phyloP scores from a whole-genome alignment of 2,888 invertebrate genomes.

The Antitype chi region DNA sequence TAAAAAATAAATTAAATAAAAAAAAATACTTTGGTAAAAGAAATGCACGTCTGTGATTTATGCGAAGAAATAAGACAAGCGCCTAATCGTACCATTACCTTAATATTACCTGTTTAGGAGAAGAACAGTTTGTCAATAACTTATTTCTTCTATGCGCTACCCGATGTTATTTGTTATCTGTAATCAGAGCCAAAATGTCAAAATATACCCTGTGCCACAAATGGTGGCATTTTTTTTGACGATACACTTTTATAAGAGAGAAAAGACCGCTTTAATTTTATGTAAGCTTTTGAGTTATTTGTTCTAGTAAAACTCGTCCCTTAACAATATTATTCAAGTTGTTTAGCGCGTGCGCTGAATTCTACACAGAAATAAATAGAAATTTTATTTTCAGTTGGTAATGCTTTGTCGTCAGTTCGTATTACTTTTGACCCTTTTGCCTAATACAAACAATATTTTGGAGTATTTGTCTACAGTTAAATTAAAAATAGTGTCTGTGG shows the following conservation, averaged over 20 bases:
- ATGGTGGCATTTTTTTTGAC: neutral
- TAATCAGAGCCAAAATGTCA: neutral
- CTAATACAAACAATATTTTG: neutral
- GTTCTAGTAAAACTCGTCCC: neutral
- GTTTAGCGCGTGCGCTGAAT: neutral
- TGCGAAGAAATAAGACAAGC: too few relatives aligned
- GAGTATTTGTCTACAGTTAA: neutral
- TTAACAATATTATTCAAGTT: neutral
- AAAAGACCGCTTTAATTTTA: neutral
- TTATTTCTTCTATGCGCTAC: neutral
- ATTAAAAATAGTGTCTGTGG: neutral
- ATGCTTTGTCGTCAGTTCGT: neutral
- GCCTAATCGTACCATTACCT: neutral
- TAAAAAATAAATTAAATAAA: too few relatives aligned
- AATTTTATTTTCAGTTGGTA: neutral
- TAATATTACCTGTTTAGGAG: too few relatives aligned
- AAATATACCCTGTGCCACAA: conserved; percentile 19
- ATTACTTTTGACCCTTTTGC: neutral
- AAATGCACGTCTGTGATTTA: too few relatives aligned
- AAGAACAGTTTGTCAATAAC: too few relatives aligned
- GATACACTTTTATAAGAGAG: neutral
- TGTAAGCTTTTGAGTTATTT: neutral
- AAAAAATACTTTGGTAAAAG: neutral
- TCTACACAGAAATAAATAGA: neutral
- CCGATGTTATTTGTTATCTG: conserved; percentile 12